phyloP scores from a whole-genome alignment of 2,797 vertebrate genomes.

The Channa striata region DNA sequence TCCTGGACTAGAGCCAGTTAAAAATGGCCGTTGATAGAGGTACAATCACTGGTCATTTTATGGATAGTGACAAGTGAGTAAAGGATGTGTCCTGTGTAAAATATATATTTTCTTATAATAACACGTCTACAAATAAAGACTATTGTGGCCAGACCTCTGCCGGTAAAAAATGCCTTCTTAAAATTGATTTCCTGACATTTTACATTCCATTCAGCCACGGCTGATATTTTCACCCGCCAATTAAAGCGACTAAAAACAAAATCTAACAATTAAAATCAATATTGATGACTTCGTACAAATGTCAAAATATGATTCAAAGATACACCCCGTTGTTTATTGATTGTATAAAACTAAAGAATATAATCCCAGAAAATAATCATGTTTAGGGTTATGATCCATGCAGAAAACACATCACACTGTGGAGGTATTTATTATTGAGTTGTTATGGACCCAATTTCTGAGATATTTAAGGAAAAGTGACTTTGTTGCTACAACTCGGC shows the following conservation, averaged over 20 bases:
- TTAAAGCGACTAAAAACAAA: slow-evolving; percentile 61
- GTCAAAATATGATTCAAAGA: slow-evolving; percentile 55
- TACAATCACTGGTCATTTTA: not conserved
- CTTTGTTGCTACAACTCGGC: not conserved
- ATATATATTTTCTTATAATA: slow-evolving; percentile 21
- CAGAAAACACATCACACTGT: slow-evolving; percentile 17
- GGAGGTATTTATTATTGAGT: slow-evolving; percentile 19
- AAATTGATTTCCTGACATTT: slow-evolving; percentile 67
- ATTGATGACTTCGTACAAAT: slow-evolving; percentile 39
- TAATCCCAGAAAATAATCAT: slow-evolving; percentile 45
- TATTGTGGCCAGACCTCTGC: slow-evolving; percentile 20
- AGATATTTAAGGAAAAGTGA: slow-evolving; percentile 17
- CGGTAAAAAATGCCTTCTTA: slow-evolving; percentile 37
- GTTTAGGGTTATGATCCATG: slow-evolving; percentile 24
- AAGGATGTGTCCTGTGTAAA: slow-evolving; percentile 13
- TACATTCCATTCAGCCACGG: slow-evolving; percentile 11
- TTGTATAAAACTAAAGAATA: slow-evolving; percentile 19
- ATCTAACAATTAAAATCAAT: slow-evolving; percentile 59
- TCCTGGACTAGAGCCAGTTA: not conserved
- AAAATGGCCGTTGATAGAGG: not conserved
- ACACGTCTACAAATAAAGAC: slow-evolving; percentile 11
- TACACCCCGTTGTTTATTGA: slow-evolving; percentile 19
- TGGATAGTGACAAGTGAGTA: not conserved
- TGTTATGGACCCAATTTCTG: slow-evolving; percentile 21
- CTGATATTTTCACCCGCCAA: slow-evolving; percentile 62